phyloP scores from a whole-genome alignment of 1,140 invertebrate genomes.

The Nasonia vitripennis region DNA sequence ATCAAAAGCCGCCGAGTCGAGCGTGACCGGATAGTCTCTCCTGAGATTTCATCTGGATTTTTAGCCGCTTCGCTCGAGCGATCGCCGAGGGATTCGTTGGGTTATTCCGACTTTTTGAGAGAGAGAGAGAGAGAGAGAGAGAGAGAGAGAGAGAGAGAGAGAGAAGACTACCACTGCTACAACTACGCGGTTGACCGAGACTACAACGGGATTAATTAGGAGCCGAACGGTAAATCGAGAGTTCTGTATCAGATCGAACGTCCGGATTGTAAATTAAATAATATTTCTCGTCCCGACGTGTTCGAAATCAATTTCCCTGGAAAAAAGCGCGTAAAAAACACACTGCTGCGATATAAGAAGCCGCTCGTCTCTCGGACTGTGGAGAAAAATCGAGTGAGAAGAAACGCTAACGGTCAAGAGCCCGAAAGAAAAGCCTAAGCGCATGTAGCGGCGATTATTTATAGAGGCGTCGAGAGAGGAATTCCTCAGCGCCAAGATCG shows the following conservation, averaged over 20 bases:
- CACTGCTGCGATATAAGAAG: too few species aligned
- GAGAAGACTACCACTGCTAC: not conserved
- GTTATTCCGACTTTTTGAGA: not conserved
- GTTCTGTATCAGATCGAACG: too few species aligned
- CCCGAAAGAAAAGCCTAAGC: not conserved
- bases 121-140: not conserved
- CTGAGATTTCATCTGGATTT: not conserved
- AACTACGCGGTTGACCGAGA: too few species aligned
- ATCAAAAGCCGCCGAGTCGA: not conserved
- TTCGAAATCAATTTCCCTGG: not conserved
- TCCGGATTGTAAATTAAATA: not conserved
- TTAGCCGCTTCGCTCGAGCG: not conserved
- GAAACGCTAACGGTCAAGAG: not conserved
- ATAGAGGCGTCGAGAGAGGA: constrained; percentile 2
- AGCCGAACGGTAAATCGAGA: not conserved
- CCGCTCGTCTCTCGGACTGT: too few species aligned
- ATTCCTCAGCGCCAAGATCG: not conserved
- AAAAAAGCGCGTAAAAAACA: not conserved
- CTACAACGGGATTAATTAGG: not conserved
- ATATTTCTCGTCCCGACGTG: not conserved
- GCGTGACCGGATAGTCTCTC: not conserved
- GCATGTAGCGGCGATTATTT: not conserved
- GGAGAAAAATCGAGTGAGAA: not conserved
- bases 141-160: not conserved
- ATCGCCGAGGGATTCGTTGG: not conserved